These are phyloP conservation scores for Rhamphomyia laevipes DNA, from an alignment of 2,888 invertebrate genomes.

Conservation along the genomic window DNA sequence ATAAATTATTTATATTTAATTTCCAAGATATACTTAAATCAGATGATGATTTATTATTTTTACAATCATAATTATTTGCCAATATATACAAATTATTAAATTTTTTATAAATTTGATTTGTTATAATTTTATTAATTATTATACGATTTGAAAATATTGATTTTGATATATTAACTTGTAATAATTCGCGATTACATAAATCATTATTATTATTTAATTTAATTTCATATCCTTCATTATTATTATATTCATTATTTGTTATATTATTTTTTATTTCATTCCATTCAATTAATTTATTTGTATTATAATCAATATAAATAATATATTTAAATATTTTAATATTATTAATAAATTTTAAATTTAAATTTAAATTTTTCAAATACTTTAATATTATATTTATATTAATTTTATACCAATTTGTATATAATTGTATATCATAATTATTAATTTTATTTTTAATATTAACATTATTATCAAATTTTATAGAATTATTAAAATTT, in stretches of 20 bases:
- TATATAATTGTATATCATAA: not conserved
- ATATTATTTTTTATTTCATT: not conserved
- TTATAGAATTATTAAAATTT: not conserved
- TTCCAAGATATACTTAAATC: not conserved
- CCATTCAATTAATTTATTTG: not conserved
- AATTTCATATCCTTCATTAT: not conserved
- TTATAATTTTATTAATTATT: not conserved
- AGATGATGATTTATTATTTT: too few relatives aligned
- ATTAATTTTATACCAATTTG: not conserved
- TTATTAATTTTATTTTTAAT: not conserved
- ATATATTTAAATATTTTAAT: not conserved
- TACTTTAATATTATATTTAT: not conserved
- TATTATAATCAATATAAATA: slow-evolving; percentile 1
- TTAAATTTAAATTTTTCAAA: not conserved
- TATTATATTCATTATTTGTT: not conserved
- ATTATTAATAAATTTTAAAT: not conserved
- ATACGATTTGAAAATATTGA: not conserved
- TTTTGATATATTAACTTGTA: not conserved
- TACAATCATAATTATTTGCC: too few relatives aligned
- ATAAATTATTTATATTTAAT: not conserved
- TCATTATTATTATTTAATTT: not conserved
- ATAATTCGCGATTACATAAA: not conserved
- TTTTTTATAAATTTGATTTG: too few relatives aligned
- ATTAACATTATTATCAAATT: not conserved
- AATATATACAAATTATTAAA: too few relatives aligned